Evolutionary conservation across 1,140 invertebrate species (phyloP), one percentile per base, ranked within the genome.

Genomic region (Anastrepha obliqua): DNA sequence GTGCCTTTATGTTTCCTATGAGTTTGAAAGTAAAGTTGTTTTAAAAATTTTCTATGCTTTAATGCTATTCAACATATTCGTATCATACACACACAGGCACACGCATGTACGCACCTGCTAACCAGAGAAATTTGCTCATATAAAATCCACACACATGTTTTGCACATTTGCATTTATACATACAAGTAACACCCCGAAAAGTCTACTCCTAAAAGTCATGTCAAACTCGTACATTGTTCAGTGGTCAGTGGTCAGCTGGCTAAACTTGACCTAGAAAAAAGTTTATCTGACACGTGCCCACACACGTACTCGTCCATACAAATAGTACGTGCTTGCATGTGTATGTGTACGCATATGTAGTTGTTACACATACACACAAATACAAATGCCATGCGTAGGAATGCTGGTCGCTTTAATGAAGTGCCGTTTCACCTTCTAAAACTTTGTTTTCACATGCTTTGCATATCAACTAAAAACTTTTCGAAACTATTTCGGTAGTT

Each of bases 201-300:
- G 7, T 47, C 17, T 74, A 74, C 70, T 74, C 70, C 42, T 74
- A 74, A 47, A 74, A 74, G 70, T 74, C 70, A 47, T 74, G 13
- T 74, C 70, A 44, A 74, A 74, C 70, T 74, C 70, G 39, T 47
- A 47, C 70, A 74, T 74, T 74, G 70, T 74, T 17, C 70, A 74
- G 42, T 62, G 42, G 15, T 67, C 44, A 29, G 42, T 74, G 70
- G 70, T 74, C 70, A 74, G 44, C 47, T 74, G 70, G 15, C 70
- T 74, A 74, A 74, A 74, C 70, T 74, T 74, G 70, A 74, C 70
- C 70, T 47, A 74, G 42, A 74, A 74, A 74, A 74, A 74, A 47
- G 13, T 74, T 74, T 44, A 47, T 74, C 39, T 47, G 8, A 17
- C 60, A 62, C 15, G 60, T 62, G n/a, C 29, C 13, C 42, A 47